Base-by-base conservation (phyloP, 2,797 vertebrate genomes). In the Sebastiscus albofasciatus region DNA sequence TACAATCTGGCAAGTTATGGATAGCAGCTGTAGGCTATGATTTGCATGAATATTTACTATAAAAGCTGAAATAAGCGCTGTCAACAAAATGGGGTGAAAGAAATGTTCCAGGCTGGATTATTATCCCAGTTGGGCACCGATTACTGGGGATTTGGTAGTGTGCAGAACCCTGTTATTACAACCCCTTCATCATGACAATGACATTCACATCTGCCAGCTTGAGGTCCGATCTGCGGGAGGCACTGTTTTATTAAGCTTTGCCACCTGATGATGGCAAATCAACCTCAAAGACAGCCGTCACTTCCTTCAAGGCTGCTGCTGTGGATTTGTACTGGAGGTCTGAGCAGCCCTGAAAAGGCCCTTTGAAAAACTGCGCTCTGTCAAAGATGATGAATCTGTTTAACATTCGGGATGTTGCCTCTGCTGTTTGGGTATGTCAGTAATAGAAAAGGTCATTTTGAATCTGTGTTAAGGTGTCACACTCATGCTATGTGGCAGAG, bases 221-320 rank as follows among this genome's bases (percentile, higher is more conserved):
- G 69, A 12, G 8, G 39, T 65, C 20, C 24, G 6, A 65, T 64
- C 71, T 22, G 74, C 10, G 24, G 67, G 62, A 75, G 58, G 52
- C 69, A 65, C n/a, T n/a, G 8, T 54, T 54, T 67, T 33, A 80
- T 65, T 58, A 52, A 67, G 69, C 20, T 56, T 52, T 56, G 26
- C 72, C 71, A 81, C 81, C 71, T 12, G 49, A 60, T 68, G 71
- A 75, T 69, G 67, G 68, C 67, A 72, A 80, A 82, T 82, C 68
- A 70, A 33, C 27, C 42, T 68, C 65, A 56, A 52, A 86, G 68
- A 60, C 61, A 78, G 81, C 60, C 64, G 16, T 29, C 16, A 26
- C 73, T 9, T 67, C 39, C 39, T 66, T 61, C n/a, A 75, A 78
- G 71, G 67, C 36, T 59, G 29, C 67, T 18, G n/a, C 59, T 68